Percentiles rank a stretch among this genome's conserved stretches.
phyloP scores from a whole-genome alignment of 2,113 vertebrate genomes.

The Larimichthys polyactis region DNA sequence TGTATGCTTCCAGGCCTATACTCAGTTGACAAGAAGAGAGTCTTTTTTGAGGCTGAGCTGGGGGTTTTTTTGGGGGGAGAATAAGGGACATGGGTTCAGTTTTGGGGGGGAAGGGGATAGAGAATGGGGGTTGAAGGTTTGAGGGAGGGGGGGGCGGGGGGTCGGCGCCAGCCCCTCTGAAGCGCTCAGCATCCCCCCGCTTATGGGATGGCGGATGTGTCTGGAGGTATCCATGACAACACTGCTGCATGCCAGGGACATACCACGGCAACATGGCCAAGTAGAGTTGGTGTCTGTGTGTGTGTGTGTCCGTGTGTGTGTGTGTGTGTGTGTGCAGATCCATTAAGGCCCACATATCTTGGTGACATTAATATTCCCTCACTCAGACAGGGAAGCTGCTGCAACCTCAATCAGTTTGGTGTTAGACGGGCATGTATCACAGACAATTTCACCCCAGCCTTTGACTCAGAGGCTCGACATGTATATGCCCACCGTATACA shows the following conservation, averaged over 20 bases:
- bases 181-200: conserved; percentile 82
- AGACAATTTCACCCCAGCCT: conserved; percentile 35
- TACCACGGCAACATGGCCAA: conserved; percentile 76
- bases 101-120: conserved; percentile 67
- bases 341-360: conserved; percentile 66
- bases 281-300: conserved; percentile 48
- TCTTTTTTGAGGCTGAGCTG: conserved; percentile 48
- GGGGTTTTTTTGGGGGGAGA: conserved; percentile 57
- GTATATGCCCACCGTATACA: conserved; percentile 8
- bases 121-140: conserved; percentile 55
- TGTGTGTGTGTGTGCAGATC: conserved; percentile 39
- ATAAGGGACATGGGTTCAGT: conserved; percentile 67
- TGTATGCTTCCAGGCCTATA: conserved; percentile 29
- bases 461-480: conserved; percentile 23
- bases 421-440: conserved; percentile 24
- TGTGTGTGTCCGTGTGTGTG: not conserved
- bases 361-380: conserved; percentile 74
- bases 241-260: conserved; percentile 75
- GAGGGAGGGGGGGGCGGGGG: not conserved
- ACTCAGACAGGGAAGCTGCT: conserved; percentile 38
- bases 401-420: conserved; percentile 44
- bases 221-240: conserved; percentile 90
- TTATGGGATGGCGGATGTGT: conserved; percentile 85
- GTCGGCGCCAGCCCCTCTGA: conserved; percentile 79
- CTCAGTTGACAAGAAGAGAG: conserved; percentile 44